Evolutionary conservation across 2,797 vertebrate species (phyloP), one percentile per base, ranked within the genome.

Genomic region (Hydrophis major): DNA sequence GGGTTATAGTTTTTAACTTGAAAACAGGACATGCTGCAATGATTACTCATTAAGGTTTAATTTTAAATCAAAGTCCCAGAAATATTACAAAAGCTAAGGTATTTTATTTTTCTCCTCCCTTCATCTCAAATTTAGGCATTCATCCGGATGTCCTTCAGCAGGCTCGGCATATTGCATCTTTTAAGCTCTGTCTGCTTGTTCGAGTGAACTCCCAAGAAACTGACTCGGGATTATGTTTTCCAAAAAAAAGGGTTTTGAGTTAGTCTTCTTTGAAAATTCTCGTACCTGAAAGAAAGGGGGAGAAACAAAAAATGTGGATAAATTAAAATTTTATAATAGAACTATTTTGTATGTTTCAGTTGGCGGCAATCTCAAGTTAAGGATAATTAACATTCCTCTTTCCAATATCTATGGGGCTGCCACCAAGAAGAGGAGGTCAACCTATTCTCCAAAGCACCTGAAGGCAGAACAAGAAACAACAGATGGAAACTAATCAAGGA

Each of bases 241-340:
- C 99, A 99, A 97, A 99, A 99, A 96, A 98, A 98, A 13, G 99
- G 99, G 96, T 99, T 99, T 97, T 99, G 99, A 92, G 97, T 96
- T 97, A 99, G 96, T 95, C 99, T 97, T 95, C 99, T 98, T 97
- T 99, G 98, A 97, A 99, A 99, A 97, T 98, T 99, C 93, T 99
- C 99, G 95, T 99, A 99, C 98, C 98, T 98, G 95, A 25, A 87
- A 90, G 74, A 93, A 89, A 28, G 32, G n/a, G 89, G 1, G 42
- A 47, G 22, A 25, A 32, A 53, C 87, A 87, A 87, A 91, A 94
- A 57, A n/a, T 25, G 60, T 4, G 89, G 92, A 87, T 87, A 88
- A 89, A 88, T 86, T 13, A 4, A 2, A 78, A 87, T 90, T 3
- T 56, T 32, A 42, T 74, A 90, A 12, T 3, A 95, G 92, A 47